A percentile compares a stretch with the other conserved stretches of the same genome.
Conservation (phyloP, 2,797 vertebrate species). For the Bufotes viridis region DNA sequence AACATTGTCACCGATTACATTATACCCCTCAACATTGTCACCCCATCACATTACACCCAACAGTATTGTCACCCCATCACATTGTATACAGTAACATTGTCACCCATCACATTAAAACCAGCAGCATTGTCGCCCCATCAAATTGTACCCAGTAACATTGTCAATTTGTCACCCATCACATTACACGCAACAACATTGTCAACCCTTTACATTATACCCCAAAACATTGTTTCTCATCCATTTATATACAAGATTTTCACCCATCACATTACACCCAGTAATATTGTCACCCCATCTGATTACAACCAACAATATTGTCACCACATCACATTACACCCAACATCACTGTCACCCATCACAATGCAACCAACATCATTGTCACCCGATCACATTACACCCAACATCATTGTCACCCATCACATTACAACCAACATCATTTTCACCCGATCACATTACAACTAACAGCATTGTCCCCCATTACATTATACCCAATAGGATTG, state of each 20-base stretch:
- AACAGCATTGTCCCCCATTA: background rate
- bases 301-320: background rate
- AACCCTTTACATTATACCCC: background rate
- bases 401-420: too few relatives aligned
- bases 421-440: too few relatives aligned
- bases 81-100: background rate
- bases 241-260: too few relatives aligned
- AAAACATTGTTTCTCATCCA: too few relatives aligned
- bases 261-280: background rate
- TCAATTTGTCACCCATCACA: too few relatives aligned
- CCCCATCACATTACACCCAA: background rate
- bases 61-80: background rate
- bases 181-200: background rate
- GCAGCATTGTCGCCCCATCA: too few relatives aligned
- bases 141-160: too few relatives aligned
- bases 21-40: background rate
- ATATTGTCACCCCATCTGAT: background rate
- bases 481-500: too few relatives aligned
- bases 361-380: background rate
- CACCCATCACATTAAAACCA: background rate
- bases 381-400: background rate
- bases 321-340: background rate
- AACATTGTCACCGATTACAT: background rate
- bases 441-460: too few relatives aligned
- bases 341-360: too few relatives aligned